phyloP scores from a whole-genome alignment of 2,888 invertebrate species.

The Iphiclides podalirius region DNA sequence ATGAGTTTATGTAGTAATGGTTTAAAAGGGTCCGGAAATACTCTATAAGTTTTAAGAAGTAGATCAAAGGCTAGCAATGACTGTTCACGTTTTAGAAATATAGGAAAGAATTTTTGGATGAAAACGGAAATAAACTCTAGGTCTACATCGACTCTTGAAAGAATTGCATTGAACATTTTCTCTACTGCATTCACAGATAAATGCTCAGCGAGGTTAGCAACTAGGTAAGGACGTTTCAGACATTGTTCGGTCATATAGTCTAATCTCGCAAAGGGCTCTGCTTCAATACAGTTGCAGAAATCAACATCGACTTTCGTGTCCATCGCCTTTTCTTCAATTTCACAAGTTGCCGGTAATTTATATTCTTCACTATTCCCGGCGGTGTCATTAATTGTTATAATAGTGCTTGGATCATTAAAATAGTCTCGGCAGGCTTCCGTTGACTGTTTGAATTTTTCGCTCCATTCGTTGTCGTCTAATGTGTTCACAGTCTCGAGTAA shows the following conservation, averaged over 20 bases:
- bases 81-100: constrained; percentile 42
- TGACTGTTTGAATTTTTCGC: constrained; percentile 25
- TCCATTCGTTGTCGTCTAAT: constrained; percentile 29
- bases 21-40: constrained; percentile 37
- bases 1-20: constrained; percentile 39
- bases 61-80: constrained; percentile 45
- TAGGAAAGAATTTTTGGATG: constrained; percentile 39
- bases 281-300: constrained; percentile 33
- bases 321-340: background rate
- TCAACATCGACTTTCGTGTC: background rate
- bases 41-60: constrained; percentile 39
- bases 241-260: constrained; percentile 40
- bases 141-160: constrained; percentile 31
- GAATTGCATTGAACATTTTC: constrained; percentile 42
- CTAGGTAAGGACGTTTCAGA: constrained; percentile 33
- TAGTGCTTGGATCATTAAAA: background rate
- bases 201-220: constrained; percentile 38
- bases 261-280: constrained; percentile 37
- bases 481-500: constrained; percentile 21
- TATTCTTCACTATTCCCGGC: background rate
- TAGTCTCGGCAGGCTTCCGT: constrained; percentile 3
- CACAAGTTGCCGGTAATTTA: background rate
- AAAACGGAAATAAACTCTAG: constrained; percentile 27
- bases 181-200: constrained; percentile 39
- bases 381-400: background rate